Evolutionary conservation across 2,113 vertebrate species (phyloP).

Genomic region (Megalops atlanticus): DNA sequence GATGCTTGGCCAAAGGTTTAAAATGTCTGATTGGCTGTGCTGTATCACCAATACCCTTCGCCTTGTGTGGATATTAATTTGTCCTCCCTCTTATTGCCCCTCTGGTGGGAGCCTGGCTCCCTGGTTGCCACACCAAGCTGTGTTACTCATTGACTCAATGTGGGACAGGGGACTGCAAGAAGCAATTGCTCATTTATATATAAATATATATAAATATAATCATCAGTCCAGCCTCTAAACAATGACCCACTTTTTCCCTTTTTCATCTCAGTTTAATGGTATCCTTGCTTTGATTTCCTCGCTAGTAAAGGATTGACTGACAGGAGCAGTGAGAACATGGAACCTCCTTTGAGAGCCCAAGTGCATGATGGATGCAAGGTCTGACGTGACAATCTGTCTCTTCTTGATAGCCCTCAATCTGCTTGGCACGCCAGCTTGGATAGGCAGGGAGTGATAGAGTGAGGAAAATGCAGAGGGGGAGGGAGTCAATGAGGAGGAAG

Average conservation of each 20-base stretch:
- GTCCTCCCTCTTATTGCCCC: not conserved
- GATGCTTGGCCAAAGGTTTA: not conserved
- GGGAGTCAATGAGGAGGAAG: not conserved
- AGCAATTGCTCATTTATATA: slow-evolving; percentile 21
- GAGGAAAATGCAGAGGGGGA: not conserved
- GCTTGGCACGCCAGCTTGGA: not conserved
- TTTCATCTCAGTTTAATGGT: slow-evolving; percentile 36
- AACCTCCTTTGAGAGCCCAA: slow-evolving; percentile 52
- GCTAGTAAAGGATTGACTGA: slow-evolving; percentile 51
- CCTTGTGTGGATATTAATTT: not conserved
- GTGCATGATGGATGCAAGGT: slow-evolving; percentile 56
- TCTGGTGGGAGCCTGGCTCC: not conserved
- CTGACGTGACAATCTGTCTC: slow-evolving; percentile 43
- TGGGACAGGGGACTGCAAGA: not conserved
- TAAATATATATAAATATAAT: slow-evolving; percentile 37
- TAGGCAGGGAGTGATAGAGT: not conserved
- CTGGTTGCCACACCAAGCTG: not conserved
- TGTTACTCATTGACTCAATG: slow-evolving; percentile 15
- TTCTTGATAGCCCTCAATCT: slow-evolving; percentile 39
- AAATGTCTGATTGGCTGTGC: not conserved
- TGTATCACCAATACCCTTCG: not conserved
- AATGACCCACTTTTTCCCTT: slow-evolving; percentile 27
- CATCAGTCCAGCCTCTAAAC: slow-evolving; percentile 24
- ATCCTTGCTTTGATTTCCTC: slow-evolving; percentile 43
- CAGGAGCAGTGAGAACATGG: slow-evolving; percentile 33